A percentile compares a stretch with the other conserved stretches of the same genome.
These are phyloP conservation scores for Halcyon malimbica DNA, from an alignment of 2,113 vertebrate species.

Conservation along the genomic window DNA sequence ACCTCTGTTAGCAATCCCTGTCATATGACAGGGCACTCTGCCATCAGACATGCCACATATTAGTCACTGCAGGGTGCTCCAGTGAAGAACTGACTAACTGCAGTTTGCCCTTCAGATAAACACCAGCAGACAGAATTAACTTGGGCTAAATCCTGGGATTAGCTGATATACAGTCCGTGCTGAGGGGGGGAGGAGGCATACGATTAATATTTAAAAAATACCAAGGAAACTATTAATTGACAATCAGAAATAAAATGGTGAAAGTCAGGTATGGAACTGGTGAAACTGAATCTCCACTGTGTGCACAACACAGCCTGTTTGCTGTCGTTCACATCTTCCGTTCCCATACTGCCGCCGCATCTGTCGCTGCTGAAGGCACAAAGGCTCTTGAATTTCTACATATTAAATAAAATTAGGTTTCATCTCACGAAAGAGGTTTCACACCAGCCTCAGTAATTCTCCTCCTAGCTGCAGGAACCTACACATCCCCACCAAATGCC, in stretches of 20 bases:
- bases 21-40: not conserved
- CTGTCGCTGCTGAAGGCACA: not conserved
- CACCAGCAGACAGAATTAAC: conserved; percentile 37
- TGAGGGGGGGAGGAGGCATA: no score
- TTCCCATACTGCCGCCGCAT: not conserved
- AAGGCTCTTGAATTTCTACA: not conserved
- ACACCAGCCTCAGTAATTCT: not conserved
- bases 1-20: not conserved
- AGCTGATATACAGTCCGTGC: not conserved
- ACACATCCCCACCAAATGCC: not conserved
- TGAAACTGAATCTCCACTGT: not conserved
- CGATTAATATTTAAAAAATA: not conserved
- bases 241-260: not conserved
- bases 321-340: not conserved
- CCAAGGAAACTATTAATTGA: not conserved
- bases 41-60: not conserved
- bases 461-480: not conserved
- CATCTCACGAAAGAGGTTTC: not conserved
- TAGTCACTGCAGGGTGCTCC: not conserved
- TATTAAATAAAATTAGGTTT: not conserved
- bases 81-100: not conserved
- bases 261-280: not conserved
- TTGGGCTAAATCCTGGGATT: conserved; percentile 19
- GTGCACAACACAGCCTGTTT: not conserved
- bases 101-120: conserved; percentile 19